A percentile compares a stretch with the other conserved stretches of the same genome.
phyloP scores from a whole-genome alignment of 2,888 invertebrate species.

The Tuta absoluta region DNA sequence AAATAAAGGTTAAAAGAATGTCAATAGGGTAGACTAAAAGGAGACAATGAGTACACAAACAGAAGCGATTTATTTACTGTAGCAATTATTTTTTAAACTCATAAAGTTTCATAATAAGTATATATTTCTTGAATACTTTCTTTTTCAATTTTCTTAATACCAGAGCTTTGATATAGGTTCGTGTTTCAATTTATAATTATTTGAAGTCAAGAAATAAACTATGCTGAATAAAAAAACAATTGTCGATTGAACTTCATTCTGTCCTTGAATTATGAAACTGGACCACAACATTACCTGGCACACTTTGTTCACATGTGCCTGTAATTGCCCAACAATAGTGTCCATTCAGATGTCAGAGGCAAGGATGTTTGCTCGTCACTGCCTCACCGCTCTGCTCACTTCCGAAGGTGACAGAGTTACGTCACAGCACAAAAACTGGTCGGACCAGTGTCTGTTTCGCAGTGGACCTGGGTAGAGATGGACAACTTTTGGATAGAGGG shows the following conservation, averaged over 20 bases:
- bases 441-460: conserved; percentile 53
- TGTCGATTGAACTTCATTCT: neutral
- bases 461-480: conserved; percentile 43
- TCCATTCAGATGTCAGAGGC: conserved; percentile 34
- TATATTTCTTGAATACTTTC: no score
- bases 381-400: conserved; percentile 43
- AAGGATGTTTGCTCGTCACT: conserved; percentile 54
- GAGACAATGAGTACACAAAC: no score
- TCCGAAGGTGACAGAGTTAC: conserved; percentile 50
- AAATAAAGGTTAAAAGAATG: no score
- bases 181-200: no score
- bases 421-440: conserved; percentile 50
- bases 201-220: no score
- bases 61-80: no score
- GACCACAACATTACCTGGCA: conserved; percentile 3
- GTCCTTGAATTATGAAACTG: neutral
- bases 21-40: no score
- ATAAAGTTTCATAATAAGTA: no score
- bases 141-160: no score
- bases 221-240: no score
- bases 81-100: no score
- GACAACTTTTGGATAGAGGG: neutral
- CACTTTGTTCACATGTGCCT: neutral
- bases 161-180: no score
- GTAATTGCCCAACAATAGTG: conserved; percentile 31